Conservation (phyloP, 2,888 invertebrate species). For the Tipula lateralis region DNA sequence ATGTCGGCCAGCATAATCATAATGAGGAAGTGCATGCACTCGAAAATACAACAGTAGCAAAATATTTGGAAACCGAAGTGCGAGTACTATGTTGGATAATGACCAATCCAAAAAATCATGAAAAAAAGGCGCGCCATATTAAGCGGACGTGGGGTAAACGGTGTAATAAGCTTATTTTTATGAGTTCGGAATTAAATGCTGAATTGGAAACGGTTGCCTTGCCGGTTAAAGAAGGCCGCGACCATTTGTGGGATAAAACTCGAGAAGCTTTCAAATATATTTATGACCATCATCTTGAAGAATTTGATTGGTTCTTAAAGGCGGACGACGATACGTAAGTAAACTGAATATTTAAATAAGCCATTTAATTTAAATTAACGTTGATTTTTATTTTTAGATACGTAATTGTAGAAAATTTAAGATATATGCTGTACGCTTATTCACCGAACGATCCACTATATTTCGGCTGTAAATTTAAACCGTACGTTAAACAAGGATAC, state of each 20-base stretch:
- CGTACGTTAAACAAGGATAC: constrained; percentile 69
- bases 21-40: constrained; percentile 51
- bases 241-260: constrained; percentile 95
- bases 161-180: constrained; percentile 81
- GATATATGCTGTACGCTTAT: constrained; percentile 73
- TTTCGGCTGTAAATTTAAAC: constrained; percentile 85
- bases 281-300: constrained; percentile 73
- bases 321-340: constrained; percentile 97
- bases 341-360: neutral
- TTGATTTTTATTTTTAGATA: constrained; percentile 62
- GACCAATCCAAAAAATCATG: constrained; percentile 88
- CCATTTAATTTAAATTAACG: neutral
- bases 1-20: constrained; percentile 44
- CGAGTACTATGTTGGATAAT: constrained; percentile 94
- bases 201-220: constrained; percentile 74
- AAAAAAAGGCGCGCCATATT: constrained; percentile 84
- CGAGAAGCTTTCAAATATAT: constrained; percentile 89
- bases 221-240: constrained; percentile 82
- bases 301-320: constrained; percentile 96
- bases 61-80: constrained; percentile 67
- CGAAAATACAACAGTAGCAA: constrained; percentile 65
- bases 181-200: constrained; percentile 71
- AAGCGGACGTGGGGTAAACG: constrained; percentile 94
- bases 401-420: constrained; percentile 87
- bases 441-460: constrained; percentile 67